Base-by-base conservation (phyloP, 2,113 vertebrate genomes). In the Cebus imitator region DNA sequence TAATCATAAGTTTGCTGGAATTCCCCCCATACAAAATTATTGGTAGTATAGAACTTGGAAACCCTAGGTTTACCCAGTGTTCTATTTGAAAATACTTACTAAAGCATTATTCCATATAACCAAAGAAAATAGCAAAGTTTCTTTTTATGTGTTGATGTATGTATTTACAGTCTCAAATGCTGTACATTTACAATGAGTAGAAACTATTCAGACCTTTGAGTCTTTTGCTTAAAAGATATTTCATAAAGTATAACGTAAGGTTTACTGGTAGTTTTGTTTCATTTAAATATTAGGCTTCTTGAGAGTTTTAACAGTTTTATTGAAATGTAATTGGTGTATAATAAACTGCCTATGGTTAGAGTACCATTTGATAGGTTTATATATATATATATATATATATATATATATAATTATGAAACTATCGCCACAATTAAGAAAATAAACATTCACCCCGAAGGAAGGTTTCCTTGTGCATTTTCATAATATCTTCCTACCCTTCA, bases 161-260 rank as follows among this genome's bases (percentile, higher is more conserved):
- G 13, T 82, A 66, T 90, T 52, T 52, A 52, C 52, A 43, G 37
- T 94, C 23, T 91, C 14, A 97, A 84, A 81, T 89, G 40, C 20
- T 72, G 7, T 45, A 75, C 79, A 43, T 92, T 97, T 83, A 87
- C 5, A 95, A 14, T 68, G 35, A 14, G 12, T 87, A 79, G 96
- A 92, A 87, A 92, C 61, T 97, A 92, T 45, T 92, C 35, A 96
- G 32, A 97, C 32, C 20, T 18, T 21, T 68, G 87, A 87, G 14
- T 92, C 27, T 90, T 95, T 82, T 90, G 78, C 32, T 86, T 85
- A 70, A 83, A 45, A 96, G 10, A 30, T 45, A 68, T 58, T 91
- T 96, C 6, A 73, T 82, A n/a, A 88, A 78, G 48, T 48, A 84
- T 76, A 89, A 64, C 10, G 25, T 23, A 91, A 66, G 85, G 23